Conservation (phyloP, 2,113 vertebrate genomes). For the Athene noctua region DNA sequence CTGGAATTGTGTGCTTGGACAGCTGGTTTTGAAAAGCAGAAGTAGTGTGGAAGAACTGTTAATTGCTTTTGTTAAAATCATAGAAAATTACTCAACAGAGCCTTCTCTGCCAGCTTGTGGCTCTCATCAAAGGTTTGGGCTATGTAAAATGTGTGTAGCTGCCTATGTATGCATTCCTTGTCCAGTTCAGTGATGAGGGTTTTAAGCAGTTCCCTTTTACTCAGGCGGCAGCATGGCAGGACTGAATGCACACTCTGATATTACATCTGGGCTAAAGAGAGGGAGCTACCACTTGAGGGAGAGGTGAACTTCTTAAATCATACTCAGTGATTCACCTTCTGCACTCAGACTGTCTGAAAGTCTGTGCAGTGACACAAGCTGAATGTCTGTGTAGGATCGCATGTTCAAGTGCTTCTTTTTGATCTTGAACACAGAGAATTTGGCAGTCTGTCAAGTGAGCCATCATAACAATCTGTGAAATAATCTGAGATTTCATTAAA, state of each 20-base stretch:
- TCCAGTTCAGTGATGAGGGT: neutral
- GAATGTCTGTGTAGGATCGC: neutral
- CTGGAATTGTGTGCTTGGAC: neutral
- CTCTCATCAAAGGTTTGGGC: neutral
- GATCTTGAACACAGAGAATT: neutral
- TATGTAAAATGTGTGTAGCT: neutral
- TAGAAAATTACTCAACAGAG: neutral
- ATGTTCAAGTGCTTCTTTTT: neutral
- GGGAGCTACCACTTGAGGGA: neutral
- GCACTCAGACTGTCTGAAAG: neutral
- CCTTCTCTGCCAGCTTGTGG: neutral
- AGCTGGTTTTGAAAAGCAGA: neutral
- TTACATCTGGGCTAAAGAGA: neutral
- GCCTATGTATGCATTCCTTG: neutral
- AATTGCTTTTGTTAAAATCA: neutral
- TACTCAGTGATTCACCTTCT: neutral
- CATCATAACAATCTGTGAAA: neutral
- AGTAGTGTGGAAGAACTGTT: neutral
- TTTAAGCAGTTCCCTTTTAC: neutral
- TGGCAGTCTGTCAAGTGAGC: neutral
- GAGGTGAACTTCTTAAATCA: neutral
- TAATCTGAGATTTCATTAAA: neutral
- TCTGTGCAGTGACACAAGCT: neutral
- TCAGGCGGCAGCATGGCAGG: neutral
- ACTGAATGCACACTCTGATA: rapidly evolving